Evolutionary conservation across 2,888 invertebrate species (phyloP).

Genomic region (Chrysomela aeneicollis): DNA sequence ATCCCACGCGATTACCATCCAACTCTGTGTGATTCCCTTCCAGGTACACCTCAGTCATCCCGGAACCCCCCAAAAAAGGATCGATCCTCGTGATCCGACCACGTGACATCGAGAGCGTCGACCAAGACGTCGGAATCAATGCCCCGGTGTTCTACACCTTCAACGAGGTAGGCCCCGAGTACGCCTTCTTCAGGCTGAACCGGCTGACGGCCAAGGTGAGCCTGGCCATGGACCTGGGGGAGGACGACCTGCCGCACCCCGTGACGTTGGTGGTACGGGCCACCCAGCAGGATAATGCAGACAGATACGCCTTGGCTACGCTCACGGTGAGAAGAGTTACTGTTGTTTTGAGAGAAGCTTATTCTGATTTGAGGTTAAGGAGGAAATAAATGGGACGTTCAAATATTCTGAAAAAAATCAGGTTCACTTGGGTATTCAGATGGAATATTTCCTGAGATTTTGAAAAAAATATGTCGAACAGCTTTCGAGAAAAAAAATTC

Average conservation of each 20-base stretch:
- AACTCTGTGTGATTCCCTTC: too few relatives aligned
- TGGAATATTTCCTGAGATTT: too few relatives aligned
- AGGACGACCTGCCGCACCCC: constrained; percentile 71
- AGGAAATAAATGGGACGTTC: too few relatives aligned
- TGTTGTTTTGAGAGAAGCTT: too few relatives aligned
- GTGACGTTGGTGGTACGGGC: constrained; percentile 84
- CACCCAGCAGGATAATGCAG: constrained; percentile 79
- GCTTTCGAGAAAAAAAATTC: too few relatives aligned
- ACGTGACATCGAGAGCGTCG: constrained; percentile 76
- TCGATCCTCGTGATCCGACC: constrained; percentile 74
- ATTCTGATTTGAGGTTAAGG: too few relatives aligned
- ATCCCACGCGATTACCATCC: too few relatives aligned
- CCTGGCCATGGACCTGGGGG: constrained; percentile 67
- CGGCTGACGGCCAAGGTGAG: constrained; percentile 70
- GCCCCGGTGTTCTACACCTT: constrained; percentile 76
- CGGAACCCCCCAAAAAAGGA: constrained; percentile 70
- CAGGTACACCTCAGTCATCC: constrained; percentile 71
- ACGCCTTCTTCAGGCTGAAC: constrained; percentile 70
- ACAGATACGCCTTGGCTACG: constrained; percentile 84
- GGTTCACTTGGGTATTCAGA: too few relatives aligned
- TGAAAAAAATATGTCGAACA: too few relatives aligned
- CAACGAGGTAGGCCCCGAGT: constrained; percentile 70
- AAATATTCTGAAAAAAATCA: too few relatives aligned
- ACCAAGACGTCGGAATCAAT: constrained; percentile 82
- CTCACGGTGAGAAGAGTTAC: constrained; percentile 65